Conservation (phyloP, 2,113 vertebrate species). For the Arenaria interpres region DNA sequence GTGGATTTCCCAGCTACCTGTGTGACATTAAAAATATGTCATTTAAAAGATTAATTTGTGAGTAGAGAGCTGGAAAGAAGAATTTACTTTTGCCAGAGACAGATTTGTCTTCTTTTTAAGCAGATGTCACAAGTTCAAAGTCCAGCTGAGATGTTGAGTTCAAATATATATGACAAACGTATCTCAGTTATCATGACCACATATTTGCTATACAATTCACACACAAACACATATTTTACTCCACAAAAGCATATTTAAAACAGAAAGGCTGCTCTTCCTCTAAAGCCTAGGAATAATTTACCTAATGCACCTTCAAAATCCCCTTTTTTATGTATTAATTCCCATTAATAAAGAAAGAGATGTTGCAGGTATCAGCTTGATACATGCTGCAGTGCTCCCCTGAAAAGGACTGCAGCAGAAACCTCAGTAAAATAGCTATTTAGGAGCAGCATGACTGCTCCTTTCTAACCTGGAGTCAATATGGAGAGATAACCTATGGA, state of each 20-base stretch:
- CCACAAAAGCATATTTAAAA: neutral
- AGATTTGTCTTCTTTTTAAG: neutral
- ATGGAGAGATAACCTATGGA: neutral
- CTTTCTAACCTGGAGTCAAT: neutral
- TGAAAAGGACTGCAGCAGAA: neutral
- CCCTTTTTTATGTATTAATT: neutral
- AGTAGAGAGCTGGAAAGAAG: neutral
- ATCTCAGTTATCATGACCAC: neutral
- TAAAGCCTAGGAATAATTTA: neutral
- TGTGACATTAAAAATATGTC: neutral
- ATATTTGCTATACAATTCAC: neutral
- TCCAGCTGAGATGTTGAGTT: neutral
- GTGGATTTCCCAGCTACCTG: neutral
- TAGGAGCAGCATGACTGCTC: neutral
- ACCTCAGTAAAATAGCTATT: neutral
- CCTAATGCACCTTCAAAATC: neutral
- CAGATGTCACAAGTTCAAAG: neutral
- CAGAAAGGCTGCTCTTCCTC: neutral
- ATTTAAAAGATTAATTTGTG: neutral
- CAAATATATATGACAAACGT: neutral
- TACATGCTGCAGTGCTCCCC: neutral
- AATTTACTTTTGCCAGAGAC: neutral
- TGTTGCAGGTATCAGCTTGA: neutral
- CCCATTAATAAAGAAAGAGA: neutral
- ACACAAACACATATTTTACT: neutral